Evolutionary conservation across 1,140 invertebrate genomes (phyloP).

Genomic region (Zaprionus ornatus): DNA sequence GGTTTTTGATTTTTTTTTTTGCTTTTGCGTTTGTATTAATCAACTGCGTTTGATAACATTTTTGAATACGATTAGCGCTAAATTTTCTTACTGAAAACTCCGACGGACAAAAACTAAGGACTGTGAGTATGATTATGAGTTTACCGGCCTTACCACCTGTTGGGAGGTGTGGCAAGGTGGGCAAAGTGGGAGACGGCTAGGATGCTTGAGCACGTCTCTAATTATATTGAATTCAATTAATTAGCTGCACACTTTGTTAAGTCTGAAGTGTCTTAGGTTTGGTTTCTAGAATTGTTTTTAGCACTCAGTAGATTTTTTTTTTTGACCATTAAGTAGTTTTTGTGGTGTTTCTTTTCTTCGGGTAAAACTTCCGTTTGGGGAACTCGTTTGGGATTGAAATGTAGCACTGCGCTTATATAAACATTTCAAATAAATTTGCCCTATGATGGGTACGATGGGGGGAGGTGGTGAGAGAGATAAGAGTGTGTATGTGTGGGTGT

Average conservation of each 20-base stretch:
- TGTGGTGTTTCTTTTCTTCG: neutral
- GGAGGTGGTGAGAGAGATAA: too few species aligned
- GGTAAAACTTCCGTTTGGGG: neutral
- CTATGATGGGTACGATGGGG: neutral
- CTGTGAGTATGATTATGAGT: conserved; percentile 2
- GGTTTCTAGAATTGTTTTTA: neutral
- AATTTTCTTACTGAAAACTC: conserved; percentile 70
- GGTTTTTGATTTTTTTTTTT: conserved; percentile 25
- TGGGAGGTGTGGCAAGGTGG: conserved; percentile 28
- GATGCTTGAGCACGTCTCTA: neutral
- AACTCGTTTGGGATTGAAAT: neutral
- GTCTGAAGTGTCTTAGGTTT: neutral
- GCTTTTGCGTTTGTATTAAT: conserved; percentile 71
- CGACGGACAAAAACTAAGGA: conserved; percentile 18
- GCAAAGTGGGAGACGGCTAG: neutral
- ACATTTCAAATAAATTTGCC: conserved; percentile 38
- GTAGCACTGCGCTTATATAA: conserved; percentile 52
- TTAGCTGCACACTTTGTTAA: neutral
- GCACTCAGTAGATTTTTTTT: neutral
- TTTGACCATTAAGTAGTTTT: neutral
- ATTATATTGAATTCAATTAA: conserved; percentile 3
- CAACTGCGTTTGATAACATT: conserved; percentile 82
- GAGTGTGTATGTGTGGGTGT: too few species aligned
- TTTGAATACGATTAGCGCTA: conserved; percentile 66
- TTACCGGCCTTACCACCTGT: conserved; percentile 51